Conservation (phyloP, 2,888 invertebrate genomes). For the Drosophila demipolita region DNA sequence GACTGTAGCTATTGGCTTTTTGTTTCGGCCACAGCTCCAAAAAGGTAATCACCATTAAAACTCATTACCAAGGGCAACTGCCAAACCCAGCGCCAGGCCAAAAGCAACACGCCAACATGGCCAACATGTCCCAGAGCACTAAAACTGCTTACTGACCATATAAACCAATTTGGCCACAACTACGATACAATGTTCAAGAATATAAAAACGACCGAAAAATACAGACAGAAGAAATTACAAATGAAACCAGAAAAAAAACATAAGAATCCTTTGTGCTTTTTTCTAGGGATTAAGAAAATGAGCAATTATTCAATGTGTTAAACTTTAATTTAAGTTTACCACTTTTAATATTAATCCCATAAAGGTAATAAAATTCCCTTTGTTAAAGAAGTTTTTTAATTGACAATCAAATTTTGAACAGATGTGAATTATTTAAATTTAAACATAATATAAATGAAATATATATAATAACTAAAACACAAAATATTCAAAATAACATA, state of each 20-base stretch:
- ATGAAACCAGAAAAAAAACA: neutral
- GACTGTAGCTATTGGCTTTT: neutral
- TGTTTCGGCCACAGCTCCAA: slow-evolving; percentile 39
- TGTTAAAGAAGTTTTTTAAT: neutral
- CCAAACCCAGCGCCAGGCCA: slow-evolving; percentile 19
- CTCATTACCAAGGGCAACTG: slow-evolving; percentile 79
- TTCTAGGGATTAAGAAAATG: neutral
- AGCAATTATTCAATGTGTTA: neutral
- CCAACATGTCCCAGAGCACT: slow-evolving; percentile 35
- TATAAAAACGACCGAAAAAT: neutral
- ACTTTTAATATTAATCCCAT: neutral
- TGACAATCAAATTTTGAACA: neutral
- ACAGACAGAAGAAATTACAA: neutral
- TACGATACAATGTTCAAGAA: slow-evolving; percentile 19
- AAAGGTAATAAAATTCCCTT: neutral
- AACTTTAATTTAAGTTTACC: neutral
- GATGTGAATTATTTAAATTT: no score
- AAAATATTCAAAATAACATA: neutral
- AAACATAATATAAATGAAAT: neutral
- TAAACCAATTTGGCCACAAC: slow-evolving; percentile 30
- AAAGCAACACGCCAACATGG: slow-evolving; percentile 49
- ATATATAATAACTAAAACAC: neutral
- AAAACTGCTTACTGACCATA: slow-evolving; percentile 36
- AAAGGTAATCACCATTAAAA: slow-evolving; percentile 78
- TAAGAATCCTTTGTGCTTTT: neutral